A percentile compares a stretch with the other conserved stretches of the same genome.
These are phyloP conservation scores for Xyrichtys novacula DNA, from an alignment of 2,797 vertebrate species.

Conservation along the genomic window DNA sequence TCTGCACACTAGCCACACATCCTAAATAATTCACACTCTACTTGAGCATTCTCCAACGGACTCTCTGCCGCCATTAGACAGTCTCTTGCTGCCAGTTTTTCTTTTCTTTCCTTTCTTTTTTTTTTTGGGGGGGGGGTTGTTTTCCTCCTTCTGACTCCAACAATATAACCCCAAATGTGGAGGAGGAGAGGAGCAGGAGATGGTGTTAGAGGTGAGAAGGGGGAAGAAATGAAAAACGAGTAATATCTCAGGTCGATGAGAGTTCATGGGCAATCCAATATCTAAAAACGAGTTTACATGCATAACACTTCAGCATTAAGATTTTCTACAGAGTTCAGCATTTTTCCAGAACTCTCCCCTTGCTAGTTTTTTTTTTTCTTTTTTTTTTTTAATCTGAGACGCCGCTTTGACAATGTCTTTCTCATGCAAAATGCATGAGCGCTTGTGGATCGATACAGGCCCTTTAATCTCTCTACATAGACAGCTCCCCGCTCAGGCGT, in stretches of 20 bases:
- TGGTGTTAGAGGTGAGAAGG: background rate
- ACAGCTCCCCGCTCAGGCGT: slow-evolving; percentile 71
- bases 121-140: slow-evolving; percentile 41
- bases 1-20: slow-evolving; percentile 77
- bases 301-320: slow-evolving; percentile 71
- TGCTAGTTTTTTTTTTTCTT: slow-evolving; percentile 51
- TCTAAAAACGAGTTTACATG: slow-evolving; percentile 75
- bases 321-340: slow-evolving; percentile 78
- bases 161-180: slow-evolving; percentile 36
- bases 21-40: slow-evolving; percentile 84
- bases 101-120: slow-evolving; percentile 48
- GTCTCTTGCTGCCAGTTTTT: slow-evolving; percentile 73
- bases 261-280: slow-evolving; percentile 75
- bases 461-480: slow-evolving; percentile 81
- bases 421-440: slow-evolving; percentile 83
- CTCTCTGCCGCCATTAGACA: slow-evolving; percentile 79
- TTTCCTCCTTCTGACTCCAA: slow-evolving; percentile 59
- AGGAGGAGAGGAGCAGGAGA: slow-evolving; percentile 10
- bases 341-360: slow-evolving; percentile 66
- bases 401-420: slow-evolving; percentile 81
- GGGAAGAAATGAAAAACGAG: slow-evolving; percentile 58
- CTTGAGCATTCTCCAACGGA: slow-evolving; percentile 83
- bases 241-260: slow-evolving; percentile 68
- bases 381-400: slow-evolving; percentile 66
- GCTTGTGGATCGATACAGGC: slow-evolving; percentile 76